Conservation (phyloP, 2,888 invertebrate genomes). For the Philereme transversata region DNA sequence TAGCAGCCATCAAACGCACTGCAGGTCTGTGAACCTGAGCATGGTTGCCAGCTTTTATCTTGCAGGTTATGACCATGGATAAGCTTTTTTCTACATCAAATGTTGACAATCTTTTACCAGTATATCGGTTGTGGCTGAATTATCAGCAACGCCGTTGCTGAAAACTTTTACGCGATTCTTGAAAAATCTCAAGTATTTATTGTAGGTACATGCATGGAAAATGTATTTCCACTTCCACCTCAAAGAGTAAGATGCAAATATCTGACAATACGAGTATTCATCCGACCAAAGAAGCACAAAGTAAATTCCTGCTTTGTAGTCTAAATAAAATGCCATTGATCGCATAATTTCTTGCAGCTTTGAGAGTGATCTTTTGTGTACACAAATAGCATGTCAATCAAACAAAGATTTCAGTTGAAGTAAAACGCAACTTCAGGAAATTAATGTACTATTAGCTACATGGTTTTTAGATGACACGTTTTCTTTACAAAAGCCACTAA, state of each 20-base stretch:
- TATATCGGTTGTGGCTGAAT: too few species aligned
- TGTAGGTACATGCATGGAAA: too few species aligned
- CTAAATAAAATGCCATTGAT: conserved; percentile 21
- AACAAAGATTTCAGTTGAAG: neutral
- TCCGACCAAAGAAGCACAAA: conserved; percentile 11
- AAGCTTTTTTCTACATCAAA: neutral
- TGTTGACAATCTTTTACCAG: too few species aligned
- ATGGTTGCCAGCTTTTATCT: conserved; percentile 30
- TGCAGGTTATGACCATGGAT: neutral
- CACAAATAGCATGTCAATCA: conserved; percentile 20
- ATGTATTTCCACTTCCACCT: conserved; percentile 1
- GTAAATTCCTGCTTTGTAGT: conserved; percentile 7
- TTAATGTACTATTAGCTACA: neutral
- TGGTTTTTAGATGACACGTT: too few species aligned
- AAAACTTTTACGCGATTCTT: too few species aligned
- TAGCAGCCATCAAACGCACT: conserved; percentile 44
- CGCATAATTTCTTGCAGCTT: conserved; percentile 17
- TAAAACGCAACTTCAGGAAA: conserved; percentile 1
- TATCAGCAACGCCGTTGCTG: too few species aligned
- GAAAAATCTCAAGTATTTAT: too few species aligned
- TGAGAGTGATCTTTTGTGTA: conserved; percentile 29
- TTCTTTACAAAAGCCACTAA: too few species aligned
- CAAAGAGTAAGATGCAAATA: conserved; percentile 11
- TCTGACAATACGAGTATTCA: conserved; percentile 9
- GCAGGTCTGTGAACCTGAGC: conserved; percentile 54